These are phyloP conservation scores for Cheilosia pagana DNA, from an alignment of 2,888 invertebrate species.

Conservation along the genomic window DNA sequence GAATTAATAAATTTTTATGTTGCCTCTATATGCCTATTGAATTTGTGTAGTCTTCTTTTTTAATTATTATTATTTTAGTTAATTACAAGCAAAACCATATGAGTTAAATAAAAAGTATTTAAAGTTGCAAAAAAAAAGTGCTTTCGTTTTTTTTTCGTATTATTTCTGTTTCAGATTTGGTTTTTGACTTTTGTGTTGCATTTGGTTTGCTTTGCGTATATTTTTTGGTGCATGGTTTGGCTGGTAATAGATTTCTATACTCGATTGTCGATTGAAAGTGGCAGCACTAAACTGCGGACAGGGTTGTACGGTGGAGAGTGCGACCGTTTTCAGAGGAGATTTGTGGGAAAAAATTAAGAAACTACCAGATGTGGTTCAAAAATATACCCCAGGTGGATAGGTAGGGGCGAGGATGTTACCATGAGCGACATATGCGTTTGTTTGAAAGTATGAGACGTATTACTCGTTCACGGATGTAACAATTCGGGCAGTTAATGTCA, in stretches of 20 bases:
- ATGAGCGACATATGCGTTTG: no score
- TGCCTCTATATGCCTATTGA: slow-evolving; percentile 64
- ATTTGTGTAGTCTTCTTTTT: slow-evolving; percentile 57
- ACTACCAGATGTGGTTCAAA: no score
- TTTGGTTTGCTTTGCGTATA: slow-evolving; percentile 33
- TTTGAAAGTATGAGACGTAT: no score
- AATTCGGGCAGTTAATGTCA: no score
- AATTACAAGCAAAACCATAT: slow-evolving; percentile 42
- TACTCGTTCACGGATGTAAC: no score
- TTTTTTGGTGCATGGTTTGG: slow-evolving; percentile 18
- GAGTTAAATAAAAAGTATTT: slow-evolving; percentile 71
- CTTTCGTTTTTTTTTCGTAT: slow-evolving; percentile 25
- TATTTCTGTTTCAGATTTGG: slow-evolving; percentile 20
- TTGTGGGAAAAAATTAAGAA: no score
- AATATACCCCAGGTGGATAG: no score
- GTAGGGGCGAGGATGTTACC: no score
- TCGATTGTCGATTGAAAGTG: no score
- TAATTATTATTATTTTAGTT: slow-evolving; percentile 65
- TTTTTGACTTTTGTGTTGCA: slow-evolving; percentile 30
- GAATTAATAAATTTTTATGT: slow-evolving; percentile 41
- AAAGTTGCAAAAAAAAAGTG: slow-evolving; percentile 63
- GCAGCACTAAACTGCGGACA: no score
- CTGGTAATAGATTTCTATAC: neutral
- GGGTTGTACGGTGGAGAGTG: no score
- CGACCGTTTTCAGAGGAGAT: no score